Base-by-base conservation (phyloP, 2,797 vertebrate species). In the Threskiornis aethiopicus region DNA sequence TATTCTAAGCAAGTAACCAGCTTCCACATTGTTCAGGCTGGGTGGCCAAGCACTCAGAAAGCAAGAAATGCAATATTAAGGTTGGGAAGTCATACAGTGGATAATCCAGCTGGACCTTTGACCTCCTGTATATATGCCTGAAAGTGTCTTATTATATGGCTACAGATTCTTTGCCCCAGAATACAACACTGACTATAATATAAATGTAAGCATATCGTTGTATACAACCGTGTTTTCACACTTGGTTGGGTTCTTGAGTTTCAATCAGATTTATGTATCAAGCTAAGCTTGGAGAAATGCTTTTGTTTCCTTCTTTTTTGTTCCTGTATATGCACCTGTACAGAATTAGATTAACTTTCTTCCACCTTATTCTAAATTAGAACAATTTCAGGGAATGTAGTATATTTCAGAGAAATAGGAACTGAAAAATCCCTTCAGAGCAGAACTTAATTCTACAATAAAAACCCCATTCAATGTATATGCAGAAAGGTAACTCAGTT, bases 11-110 rank as follows among this genome's bases (percentile, higher is more conserved):
- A 75, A 92, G 52, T 31, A 87, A 65, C 19, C 35, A 64, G 24
- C 33, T 97, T 93, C 82, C 93, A 0, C 4, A 4, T 65, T 61
- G 65, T 84, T 96, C 80, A 93, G 84, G 46, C 65, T 96, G 78
- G 41, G 77, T 96, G 70, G 29, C 28, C 87, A 97, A 95, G 85
- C 78, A 76, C 65, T 91, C 41, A 44, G 62, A 84, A 84, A 91
- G 33, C 28, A 84, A 73, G 58, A 95, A 94, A 93, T 80, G 26
- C 22, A 90, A 84, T 95, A 84, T 65, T 92, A 82, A 90, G 21
- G 6, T 62, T 88, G 44, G 57, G 29, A 89, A 95, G 69, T 62
- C 80, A 77, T 67, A 76, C 35, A 28, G 3, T 28, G 35, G 33
- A 37, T 66, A 37, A 42, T 66, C 41, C 55, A 67, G 25, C 10